These are phyloP conservation scores for Cantharis lateralis DNA, from an alignment of 2,888 invertebrate species.

Conservation along the genomic window DNA sequence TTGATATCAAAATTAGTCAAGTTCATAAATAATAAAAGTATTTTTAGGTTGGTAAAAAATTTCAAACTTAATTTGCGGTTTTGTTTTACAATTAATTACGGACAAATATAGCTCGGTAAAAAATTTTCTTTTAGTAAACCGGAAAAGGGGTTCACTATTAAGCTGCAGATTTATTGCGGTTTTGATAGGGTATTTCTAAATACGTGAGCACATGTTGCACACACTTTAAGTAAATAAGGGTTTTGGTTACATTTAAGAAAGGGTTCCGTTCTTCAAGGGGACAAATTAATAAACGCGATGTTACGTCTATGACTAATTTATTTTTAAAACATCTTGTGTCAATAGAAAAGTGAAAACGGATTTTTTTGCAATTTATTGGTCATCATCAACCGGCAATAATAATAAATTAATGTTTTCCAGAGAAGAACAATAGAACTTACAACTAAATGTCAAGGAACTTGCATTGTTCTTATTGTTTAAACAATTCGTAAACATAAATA, in stretches of 20 bases:
- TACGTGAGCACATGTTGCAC: slow-evolving; percentile 32
- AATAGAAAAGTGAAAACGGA: neutral
- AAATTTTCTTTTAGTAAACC: slow-evolving; percentile 29
- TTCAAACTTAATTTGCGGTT: slow-evolving; percentile 7
- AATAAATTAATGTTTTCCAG: neutral
- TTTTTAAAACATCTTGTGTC: slow-evolving; percentile 4
- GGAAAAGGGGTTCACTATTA: slow-evolving; percentile 36
- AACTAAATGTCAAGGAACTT: neutral
- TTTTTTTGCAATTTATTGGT: neutral
- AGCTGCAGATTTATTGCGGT: slow-evolving; percentile 39
- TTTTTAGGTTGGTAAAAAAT: neutral
- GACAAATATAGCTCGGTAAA: slow-evolving; percentile 18
- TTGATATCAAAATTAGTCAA: slow-evolving; percentile 14
- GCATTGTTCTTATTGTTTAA: slow-evolving; percentile 3
- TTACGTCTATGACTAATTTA: neutral
- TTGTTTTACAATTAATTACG: slow-evolving; percentile 12
- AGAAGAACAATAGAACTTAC: neutral
- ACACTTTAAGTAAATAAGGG: slow-evolving; percentile 35
- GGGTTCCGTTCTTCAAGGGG: slow-evolving; percentile 19
- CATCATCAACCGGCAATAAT: neutral
- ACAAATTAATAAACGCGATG: slow-evolving; percentile 11
- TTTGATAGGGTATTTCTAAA: slow-evolving; percentile 34
- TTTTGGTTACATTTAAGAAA: slow-evolving; percentile 23
- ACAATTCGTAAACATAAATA: neutral
- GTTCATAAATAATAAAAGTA: neutral